These are phyloP conservation scores for Lepas anatifera DNA, from an alignment of 2,888 invertebrate species.

Conservation along the genomic window DNA sequence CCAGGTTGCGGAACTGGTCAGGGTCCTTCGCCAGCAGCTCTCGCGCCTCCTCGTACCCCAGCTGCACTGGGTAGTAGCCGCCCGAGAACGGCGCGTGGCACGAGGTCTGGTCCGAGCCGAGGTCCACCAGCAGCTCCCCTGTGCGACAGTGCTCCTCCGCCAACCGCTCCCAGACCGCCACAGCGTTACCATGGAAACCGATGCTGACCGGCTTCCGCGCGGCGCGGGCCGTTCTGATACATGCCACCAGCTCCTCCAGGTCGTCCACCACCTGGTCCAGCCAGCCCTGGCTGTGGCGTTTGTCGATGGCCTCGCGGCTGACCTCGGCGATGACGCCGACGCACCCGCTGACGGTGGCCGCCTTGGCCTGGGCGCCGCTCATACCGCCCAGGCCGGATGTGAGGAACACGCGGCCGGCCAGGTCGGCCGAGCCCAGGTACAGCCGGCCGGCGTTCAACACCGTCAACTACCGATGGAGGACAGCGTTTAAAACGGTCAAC, in stretches of 20 bases:
- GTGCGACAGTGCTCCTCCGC: constrained; percentile 38
- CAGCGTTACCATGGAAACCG: constrained; percentile 13
- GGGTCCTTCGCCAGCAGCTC: constrained; percentile 40
- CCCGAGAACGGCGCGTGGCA: constrained; percentile 47
- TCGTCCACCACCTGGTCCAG: constrained; percentile 38
- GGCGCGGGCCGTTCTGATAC: constrained; percentile 31
- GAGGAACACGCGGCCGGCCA: constrained; percentile 39
- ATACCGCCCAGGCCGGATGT: constrained; percentile 48
- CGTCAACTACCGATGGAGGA: constrained; percentile 35
- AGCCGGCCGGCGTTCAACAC: constrained; percentile 46
- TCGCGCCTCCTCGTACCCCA: constrained; percentile 38
- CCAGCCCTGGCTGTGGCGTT: constrained; percentile 48
- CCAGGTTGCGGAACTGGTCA: constrained; percentile 38
- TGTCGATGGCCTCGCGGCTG: constrained; percentile 39
- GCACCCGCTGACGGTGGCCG: constrained; percentile 46
- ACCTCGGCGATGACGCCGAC: constrained; percentile 47
- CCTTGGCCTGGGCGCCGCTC: constrained; percentile 51
- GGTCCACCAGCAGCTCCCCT: constrained; percentile 43
- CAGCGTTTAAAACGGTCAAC: constrained; percentile 46
- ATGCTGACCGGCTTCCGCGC: constrained; percentile 1
- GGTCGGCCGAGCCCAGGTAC: constrained; percentile 37
- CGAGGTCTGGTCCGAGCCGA: constrained; percentile 50
- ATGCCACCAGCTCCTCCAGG: constrained; percentile 36
- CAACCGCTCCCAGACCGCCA: constrained; percentile 39
- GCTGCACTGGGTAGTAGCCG: constrained; percentile 45